These are phyloP conservation scores for Acanthopleura granulata DNA, from an alignment of 2,888 invertebrate genomes.

Conservation along the genomic window DNA sequence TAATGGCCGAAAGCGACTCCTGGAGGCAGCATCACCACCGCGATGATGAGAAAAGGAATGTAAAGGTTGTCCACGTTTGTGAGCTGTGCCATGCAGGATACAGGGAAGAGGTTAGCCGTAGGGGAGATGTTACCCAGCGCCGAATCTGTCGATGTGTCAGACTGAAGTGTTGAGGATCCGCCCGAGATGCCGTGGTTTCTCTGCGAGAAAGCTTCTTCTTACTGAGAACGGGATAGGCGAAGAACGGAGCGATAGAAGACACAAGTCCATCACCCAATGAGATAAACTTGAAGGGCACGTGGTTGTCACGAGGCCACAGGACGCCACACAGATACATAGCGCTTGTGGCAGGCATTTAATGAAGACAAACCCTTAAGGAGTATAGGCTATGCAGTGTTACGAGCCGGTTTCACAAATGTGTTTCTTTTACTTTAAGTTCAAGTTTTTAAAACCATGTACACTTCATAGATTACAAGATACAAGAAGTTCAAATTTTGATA, in stretches of 20 bases:
- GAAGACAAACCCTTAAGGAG: no score
- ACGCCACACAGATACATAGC: constrained; percentile 1
- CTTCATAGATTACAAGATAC: no score
- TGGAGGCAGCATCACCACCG: constrained; percentile 8
- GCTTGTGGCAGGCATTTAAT: neutral
- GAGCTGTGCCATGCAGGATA: neutral
- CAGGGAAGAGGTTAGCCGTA: neutral
- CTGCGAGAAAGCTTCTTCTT: neutral
- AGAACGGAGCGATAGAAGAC: constrained; percentile 1
- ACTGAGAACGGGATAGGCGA: neutral
- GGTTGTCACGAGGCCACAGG: constrained; percentile 4
- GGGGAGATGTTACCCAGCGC: neutral
- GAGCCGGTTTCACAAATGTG: no score
- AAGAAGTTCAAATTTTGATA: no score
- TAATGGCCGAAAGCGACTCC: constrained; percentile 15
- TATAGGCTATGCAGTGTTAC: no score
- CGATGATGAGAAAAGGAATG: constrained; percentile 5
- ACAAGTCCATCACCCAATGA: neutral
- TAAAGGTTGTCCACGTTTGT: neutral
- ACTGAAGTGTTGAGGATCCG: neutral
- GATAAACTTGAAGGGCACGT: constrained; percentile 16
- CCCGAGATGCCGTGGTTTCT: neutral
- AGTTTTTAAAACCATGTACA: no score
- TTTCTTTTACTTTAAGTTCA: no score
- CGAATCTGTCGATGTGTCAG: neutral